phyloP scores from a whole-genome alignment of 2,797 vertebrate genomes.

The Myotis findleyi region DNA sequence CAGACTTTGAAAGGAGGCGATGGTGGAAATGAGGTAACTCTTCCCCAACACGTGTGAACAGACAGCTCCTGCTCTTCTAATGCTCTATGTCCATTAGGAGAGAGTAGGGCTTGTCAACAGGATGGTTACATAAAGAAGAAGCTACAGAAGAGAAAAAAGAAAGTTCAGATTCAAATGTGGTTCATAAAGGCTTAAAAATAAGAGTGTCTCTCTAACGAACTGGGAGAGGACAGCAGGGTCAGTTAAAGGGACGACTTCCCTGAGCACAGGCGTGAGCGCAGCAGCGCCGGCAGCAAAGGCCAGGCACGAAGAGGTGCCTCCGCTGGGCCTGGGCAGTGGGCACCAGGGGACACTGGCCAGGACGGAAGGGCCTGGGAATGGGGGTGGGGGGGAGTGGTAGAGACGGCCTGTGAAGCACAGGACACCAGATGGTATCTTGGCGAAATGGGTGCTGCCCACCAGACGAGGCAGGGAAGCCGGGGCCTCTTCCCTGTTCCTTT shows the following conservation, averaged over 20 bases:
- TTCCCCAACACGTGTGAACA: conserved; percentile 85
- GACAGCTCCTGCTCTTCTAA: conserved; percentile 87
- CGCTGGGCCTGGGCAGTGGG: not conserved
- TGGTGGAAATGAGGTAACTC: conserved; percentile 88
- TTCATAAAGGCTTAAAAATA: conserved; percentile 43
- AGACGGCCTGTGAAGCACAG: not conserved
- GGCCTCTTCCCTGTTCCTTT: not conserved
- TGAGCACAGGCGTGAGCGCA: not conserved
- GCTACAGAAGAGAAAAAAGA: conserved; percentile 90
- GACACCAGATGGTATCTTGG: not conserved
- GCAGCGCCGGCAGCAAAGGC: not conserved
- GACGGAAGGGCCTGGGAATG: not conserved
- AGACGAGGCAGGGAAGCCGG: not conserved
- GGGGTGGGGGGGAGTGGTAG: not conserved
- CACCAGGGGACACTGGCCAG: not conserved
- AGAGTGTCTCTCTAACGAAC: conserved; percentile 38
- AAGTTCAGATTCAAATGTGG: conserved; percentile 85
- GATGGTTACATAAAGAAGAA: conserved; percentile 92
- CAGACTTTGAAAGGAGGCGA: conserved; percentile 84
- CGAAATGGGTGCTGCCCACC: not conserved
- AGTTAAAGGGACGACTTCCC: not conserved
- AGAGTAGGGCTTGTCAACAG: conserved; percentile 88
- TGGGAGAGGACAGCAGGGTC: conserved; percentile 4
- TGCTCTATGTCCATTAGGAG: conserved; percentile 86
- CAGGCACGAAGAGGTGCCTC: not conserved